Conservation (phyloP, 2,797 vertebrate species). For the Threskiornis aethiopicus region DNA sequence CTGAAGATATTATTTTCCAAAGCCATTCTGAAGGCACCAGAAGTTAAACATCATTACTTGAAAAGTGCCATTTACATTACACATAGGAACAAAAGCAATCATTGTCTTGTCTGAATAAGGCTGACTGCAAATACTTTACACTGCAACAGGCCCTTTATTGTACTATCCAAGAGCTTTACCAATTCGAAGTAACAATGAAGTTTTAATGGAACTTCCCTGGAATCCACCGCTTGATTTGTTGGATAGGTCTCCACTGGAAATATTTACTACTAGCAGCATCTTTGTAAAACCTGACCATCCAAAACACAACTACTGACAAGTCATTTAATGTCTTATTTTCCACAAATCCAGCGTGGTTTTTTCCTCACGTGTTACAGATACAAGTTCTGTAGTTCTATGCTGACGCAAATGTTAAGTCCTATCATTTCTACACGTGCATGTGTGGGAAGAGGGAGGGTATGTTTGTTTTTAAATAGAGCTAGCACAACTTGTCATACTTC, state of each 20-base stretch:
- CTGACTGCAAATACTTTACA: not conserved
- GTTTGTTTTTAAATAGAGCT: conserved; percentile 16
- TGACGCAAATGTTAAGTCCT: not conserved
- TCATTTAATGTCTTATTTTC: not conserved
- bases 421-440: not conserved
- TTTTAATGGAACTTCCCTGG: not conserved
- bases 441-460: conserved; percentile 34
- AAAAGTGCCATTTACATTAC: not conserved
- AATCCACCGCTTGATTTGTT: not conserved
- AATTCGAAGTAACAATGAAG: not conserved
- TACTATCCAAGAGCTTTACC: not conserved
- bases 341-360: not conserved
- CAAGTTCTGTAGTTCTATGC: not conserved
- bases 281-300: not conserved
- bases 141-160: not conserved
- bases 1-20: not conserved
- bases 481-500: not conserved
- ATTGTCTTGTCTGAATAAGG: not conserved
- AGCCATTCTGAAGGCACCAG: not conserved
- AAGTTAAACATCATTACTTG: not conserved
- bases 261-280: not conserved
- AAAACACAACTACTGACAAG: not conserved
- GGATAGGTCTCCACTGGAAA: not conserved
- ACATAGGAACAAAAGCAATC: not conserved
- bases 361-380: not conserved